Evolutionary conservation across 2,888 invertebrate species (phyloP).

Genomic region (Yponomeuta malinellus): DNA sequence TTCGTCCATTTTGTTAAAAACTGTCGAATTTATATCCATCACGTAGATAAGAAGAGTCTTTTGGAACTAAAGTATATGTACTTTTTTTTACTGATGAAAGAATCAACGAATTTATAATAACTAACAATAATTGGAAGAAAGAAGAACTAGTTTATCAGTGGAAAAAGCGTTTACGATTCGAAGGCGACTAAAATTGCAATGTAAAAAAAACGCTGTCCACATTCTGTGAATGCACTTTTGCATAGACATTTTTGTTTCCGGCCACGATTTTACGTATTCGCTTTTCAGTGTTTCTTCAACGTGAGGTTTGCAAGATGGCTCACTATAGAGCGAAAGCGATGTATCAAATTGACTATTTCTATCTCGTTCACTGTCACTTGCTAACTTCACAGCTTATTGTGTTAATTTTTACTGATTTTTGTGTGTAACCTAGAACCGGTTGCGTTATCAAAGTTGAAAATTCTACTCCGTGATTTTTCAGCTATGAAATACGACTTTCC

Average conservation of each 20-base stretch:
- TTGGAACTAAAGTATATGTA: no score
- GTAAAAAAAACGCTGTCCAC: no score
- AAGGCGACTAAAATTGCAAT: no score
- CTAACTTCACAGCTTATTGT: background rate
- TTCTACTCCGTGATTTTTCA: background rate
- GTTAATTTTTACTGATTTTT: background rate
- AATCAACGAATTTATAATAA: no score
- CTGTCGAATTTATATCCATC: no score
- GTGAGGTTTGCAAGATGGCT: background rate
- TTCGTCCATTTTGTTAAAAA: no score
- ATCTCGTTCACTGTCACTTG: background rate
- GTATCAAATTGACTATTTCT: background rate
- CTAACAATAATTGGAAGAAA: no score
- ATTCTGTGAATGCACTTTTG: no score
- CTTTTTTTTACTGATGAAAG: no score
- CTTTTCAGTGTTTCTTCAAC: constrained; percentile 3
- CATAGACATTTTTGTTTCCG: background rate
- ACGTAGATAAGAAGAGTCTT: no score
- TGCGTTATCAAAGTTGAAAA: background rate
- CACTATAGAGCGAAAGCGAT: background rate
- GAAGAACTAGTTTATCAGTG: no score
- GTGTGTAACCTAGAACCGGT: background rate
- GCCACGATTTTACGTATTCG: background rate
- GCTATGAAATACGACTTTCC: background rate
- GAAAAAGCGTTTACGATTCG: no score